Evolutionary conservation across 2,888 invertebrate genomes (phyloP).

Genomic region (Chouioia cunea): DNA sequence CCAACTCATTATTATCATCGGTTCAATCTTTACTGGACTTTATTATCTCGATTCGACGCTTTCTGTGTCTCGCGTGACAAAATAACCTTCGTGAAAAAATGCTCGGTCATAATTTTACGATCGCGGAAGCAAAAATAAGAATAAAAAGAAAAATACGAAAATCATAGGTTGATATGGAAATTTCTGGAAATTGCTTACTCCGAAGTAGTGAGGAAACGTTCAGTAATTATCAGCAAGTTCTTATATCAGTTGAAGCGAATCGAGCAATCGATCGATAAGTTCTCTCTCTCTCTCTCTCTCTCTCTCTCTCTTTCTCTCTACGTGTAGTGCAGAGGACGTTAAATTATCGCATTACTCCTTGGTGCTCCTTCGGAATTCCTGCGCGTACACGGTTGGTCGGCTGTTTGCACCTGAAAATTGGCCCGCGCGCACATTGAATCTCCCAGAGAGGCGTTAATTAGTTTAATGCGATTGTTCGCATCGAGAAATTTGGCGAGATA

Average conservation of each 20-base stretch:
- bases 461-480: constrained; percentile 44
- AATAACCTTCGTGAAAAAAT: constrained; percentile 25
- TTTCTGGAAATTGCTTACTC: too few species aligned
- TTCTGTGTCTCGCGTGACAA: constrained; percentile 33
- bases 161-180: not conserved
- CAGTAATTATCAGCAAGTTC: too few species aligned
- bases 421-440: constrained; percentile 30
- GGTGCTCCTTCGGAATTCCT: constrained; percentile 21
- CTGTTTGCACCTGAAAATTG: constrained; percentile 20
- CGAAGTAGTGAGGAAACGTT: too few species aligned
- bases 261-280: not conserved
- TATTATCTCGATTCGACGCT: constrained; percentile 39
- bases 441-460: constrained; percentile 46
- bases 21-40: constrained; percentile 38
- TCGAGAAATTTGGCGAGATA: not conserved
- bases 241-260: not conserved
- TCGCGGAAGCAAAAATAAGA: constrained; percentile 13
- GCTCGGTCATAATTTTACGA: constrained; percentile 12
- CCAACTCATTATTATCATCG: constrained; percentile 35
- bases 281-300: not conserved
- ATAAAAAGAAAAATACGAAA: constrained; percentile 15
- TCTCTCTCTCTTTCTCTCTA: too few species aligned
- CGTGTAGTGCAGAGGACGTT: constrained; percentile 16
- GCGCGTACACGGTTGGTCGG: not conserved
- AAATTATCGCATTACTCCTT: constrained; percentile 26